Percentiles rank a stretch among this genome's conserved stretches.
Evolutionary conservation across 2,113 vertebrate species (phyloP).

Genomic region (Neolamprologus modestus): DNA sequence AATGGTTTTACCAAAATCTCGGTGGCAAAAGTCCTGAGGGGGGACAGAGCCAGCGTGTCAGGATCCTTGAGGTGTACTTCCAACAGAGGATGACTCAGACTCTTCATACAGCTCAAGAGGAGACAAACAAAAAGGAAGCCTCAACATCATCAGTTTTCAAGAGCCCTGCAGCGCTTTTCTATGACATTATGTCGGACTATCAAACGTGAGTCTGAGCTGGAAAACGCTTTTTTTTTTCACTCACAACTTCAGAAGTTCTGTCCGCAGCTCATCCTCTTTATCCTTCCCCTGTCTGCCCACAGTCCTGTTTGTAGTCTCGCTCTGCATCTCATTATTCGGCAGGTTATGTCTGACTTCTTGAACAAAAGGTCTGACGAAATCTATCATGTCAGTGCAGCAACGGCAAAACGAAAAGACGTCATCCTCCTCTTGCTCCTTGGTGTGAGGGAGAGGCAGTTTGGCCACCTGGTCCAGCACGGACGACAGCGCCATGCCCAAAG

Average conservation of each 20-base stretch:
- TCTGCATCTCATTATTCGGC: background rate
- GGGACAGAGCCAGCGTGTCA: constrained; percentile 74
- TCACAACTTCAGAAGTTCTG: constrained; percentile 91
- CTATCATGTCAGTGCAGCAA: constrained; percentile 78
- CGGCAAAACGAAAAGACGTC: constrained; percentile 80
- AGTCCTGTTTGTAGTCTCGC: background rate
- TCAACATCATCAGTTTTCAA: background rate
- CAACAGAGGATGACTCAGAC: constrained; percentile 81
- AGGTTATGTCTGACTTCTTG: constrained; percentile 66
- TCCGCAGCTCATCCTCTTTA: constrained; percentile 75
- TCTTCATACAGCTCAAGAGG: constrained; percentile 84
- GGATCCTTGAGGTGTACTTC: constrained; percentile 76
- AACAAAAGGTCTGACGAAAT: constrained; percentile 85
- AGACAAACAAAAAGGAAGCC: background rate
- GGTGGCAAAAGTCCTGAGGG: constrained; percentile 81
- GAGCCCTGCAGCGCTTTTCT: background rate
- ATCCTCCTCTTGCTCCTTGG: constrained; percentile 81
- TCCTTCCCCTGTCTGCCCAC: background rate
- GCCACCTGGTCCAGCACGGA: constrained; percentile 82
- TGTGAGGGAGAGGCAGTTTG: constrained; percentile 83
- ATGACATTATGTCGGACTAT: background rate
- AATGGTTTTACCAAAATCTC: constrained; percentile 76
- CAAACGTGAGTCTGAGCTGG: background rate
- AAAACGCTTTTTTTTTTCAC: constrained; percentile 9
- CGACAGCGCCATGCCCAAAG: constrained; percentile 86